A percentile compares a stretch with the other conserved stretches of the same genome.
Conservation (phyloP, 2,797 vertebrate species). For the Megaceryle alcyon region DNA sequence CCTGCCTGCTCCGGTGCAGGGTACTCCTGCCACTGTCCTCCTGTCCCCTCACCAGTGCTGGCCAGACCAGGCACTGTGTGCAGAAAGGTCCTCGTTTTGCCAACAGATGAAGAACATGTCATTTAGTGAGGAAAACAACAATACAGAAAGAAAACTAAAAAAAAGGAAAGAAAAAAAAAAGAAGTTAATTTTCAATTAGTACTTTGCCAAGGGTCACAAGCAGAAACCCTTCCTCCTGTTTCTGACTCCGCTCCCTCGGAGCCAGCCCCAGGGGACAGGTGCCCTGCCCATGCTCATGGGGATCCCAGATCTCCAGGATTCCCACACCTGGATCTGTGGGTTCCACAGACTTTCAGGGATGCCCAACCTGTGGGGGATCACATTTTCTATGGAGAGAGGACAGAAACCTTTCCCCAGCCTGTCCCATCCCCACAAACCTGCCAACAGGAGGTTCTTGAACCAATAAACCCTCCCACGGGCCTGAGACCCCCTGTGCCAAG, state of each 20-base stretch:
- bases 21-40: too few relatives aligned
- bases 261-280: background rate
- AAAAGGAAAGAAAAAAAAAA: background rate
- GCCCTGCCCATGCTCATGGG: background rate
- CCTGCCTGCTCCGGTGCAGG: background rate
- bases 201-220: background rate
- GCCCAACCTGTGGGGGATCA: too few relatives aligned
- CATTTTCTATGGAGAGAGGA: background rate
- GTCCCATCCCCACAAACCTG: background rate
- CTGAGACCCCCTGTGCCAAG: background rate
- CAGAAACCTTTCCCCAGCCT: background rate
- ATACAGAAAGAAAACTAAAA: background rate
- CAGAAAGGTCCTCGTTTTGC: background rate
- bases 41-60: background rate
- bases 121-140: background rate
- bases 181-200: background rate
- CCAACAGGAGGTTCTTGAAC: background rate
- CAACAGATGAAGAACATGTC: background rate
- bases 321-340: background rate
- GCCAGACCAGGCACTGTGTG: rapidly evolving
- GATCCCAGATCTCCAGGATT: background rate
- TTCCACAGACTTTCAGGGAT: background rate
- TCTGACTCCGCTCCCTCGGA: background rate
- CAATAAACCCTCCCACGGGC: rapidly evolving
- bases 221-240: background rate